Base-by-base conservation (phyloP, 2,888 invertebrate genomes). In the Ptychoptera contaminata region DNA sequence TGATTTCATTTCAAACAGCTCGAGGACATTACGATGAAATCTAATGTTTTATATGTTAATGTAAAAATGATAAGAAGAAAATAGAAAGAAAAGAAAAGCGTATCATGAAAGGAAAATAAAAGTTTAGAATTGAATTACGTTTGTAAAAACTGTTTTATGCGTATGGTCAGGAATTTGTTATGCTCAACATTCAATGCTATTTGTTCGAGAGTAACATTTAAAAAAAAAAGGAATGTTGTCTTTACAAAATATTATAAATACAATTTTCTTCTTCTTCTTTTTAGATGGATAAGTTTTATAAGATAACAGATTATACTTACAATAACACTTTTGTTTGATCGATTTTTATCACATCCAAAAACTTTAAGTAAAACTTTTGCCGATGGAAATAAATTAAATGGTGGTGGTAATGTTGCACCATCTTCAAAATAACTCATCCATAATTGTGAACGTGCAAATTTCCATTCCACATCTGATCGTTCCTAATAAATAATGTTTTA, bases 381-480 rank as follows among this genome's bases (percentile, higher is more conserved):
- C 0, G 86, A 86, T 5, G 94, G 94, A 43, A 93, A 76, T 54
- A 94, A 77, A 63, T 94, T 96, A 65, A 96, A 96, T 0, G 94
- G 94, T 0, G 92, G 82, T 1, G 96, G 94, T 0, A 94, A 77
- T 0, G 92, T 91, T 53, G 86, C 87, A 0, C 86, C 86, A 49
- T 83, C 87, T 54, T 90, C 91, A 59, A 97, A 96, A 64, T 93
- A 96, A 55, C 92, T 92, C 73, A 96, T 91, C 94, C 96, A 97
- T 39, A 97, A 69, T 59, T 88, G 88, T 52, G 90, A 90, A 40
- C 96, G 73, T 0, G 94, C 94, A 58, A 94, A 96, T 66, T 96
- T 96, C 96, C 96, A 96, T 67, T 96, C 94, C 1, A 82, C 81
- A 58, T 96, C 96, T 3, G 93, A 82, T 58, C 92, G 76, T 74